A percentile compares a stretch with the other conserved stretches of the same genome.
Conservation (phyloP, 30 jellyfish, hydroid and myxozoan genomes). For the Pelagia noctiluca region DNA sequence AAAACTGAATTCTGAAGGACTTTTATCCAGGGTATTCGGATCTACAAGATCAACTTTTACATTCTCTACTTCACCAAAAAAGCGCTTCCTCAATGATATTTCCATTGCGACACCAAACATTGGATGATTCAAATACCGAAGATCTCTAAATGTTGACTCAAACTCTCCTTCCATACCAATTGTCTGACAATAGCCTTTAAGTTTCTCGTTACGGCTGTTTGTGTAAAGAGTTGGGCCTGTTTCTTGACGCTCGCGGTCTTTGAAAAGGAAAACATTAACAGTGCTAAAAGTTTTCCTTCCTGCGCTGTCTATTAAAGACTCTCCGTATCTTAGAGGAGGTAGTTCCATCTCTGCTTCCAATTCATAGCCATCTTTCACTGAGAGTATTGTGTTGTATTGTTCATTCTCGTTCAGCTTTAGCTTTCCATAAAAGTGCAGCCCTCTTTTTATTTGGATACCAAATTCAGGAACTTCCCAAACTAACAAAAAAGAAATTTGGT, state of each 20-base stretch:
- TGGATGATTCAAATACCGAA: too few species aligned
- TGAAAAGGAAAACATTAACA: constrained; percentile 37
- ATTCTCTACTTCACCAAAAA: too few species aligned
- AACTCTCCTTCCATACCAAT: constrained; percentile 38
- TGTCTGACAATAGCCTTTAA: constrained; percentile 32
- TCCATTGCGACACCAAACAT: too few species aligned
- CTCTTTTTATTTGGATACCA: constrained; percentile 14
- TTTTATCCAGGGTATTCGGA: too few species aligned
- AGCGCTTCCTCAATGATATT: too few species aligned
- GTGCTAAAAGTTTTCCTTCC: constrained; percentile 16
- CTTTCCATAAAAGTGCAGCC: constrained; percentile 52
- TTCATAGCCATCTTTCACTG: constrained; percentile 3
- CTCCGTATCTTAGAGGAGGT: constrained; percentile 35
- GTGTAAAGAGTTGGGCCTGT: constrained; percentile 23
- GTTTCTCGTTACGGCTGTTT: neutral
- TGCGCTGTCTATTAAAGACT: neutral
- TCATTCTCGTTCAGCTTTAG: constrained; percentile 12
- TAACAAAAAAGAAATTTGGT: neutral
- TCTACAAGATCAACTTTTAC: too few species aligned
- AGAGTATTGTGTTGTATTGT: constrained; percentile 10
- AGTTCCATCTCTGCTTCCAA: constrained; percentile 14
- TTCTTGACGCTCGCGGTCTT: constrained; percentile 26
- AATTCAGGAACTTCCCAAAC: constrained; percentile 53
- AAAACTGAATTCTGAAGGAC: too few species aligned
- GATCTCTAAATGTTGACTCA: too few species aligned